phyloP scores from a whole-genome alignment of 2,113 vertebrate species.

The Dermatemys mawii region DNA sequence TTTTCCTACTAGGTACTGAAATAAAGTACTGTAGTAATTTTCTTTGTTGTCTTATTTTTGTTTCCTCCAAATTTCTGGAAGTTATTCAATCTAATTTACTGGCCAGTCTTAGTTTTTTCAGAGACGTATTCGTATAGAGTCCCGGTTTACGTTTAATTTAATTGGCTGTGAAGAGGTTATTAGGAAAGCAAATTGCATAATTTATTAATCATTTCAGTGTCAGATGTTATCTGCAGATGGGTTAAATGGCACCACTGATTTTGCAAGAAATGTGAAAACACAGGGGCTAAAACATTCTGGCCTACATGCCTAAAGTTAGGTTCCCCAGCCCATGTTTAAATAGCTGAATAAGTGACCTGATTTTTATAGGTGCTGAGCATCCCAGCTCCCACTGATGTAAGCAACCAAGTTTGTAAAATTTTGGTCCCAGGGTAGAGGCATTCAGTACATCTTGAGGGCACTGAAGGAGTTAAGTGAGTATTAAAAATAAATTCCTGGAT shows the following conservation, averaged over 20 bases:
- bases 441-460: neutral
- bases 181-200: neutral
- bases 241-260: neutral
- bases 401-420: neutral
- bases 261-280: neutral
- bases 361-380: neutral
- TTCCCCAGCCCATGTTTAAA: neutral
- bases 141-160: neutral
- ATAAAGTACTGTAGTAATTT: neutral
- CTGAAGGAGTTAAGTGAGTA: neutral
- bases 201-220: neutral
- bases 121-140: neutral
- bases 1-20: neutral
- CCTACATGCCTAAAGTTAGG: neutral
- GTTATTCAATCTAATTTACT: neutral
- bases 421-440: neutral
- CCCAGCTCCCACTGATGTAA: neutral
- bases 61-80: neutral
- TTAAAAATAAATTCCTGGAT: neutral
- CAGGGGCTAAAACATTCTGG: neutral
- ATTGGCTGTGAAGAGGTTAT: neutral
- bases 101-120: neutral
- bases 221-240: neutral
- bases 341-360: neutral
- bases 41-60: neutral